Conservation (phyloP, 1,140 invertebrate genomes). For the Calephelis nemesis region DNA sequence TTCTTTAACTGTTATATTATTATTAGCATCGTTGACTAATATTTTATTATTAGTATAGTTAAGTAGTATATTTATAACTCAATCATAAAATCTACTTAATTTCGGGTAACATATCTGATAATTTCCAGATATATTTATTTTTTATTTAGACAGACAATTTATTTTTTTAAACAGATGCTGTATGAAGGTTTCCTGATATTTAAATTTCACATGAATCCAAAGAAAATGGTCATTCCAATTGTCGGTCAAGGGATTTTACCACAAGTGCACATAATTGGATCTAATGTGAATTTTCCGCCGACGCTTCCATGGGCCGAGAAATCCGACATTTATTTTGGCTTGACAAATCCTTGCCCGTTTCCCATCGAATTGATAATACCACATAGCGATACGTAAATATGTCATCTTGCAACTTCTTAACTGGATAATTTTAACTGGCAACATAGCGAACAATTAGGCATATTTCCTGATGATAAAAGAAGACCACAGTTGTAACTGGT, state of each 20-base stretch:
- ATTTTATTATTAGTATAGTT: too few relatives aligned
- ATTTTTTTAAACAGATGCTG: conserved; percentile 45
- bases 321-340: conserved; percentile 59
- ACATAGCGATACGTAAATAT: conserved; percentile 62
- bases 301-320: conserved; percentile 66
- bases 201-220: conserved; percentile 72
- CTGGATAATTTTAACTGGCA: too few relatives aligned
- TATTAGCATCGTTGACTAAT: too few relatives aligned
- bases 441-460: too few relatives aligned
- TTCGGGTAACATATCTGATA: too few relatives aligned
- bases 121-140: too few relatives aligned
- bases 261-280: conserved; percentile 61
- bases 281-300: conserved; percentile 40
- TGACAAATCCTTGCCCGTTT: conserved; percentile 69
- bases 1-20: too few relatives aligned
- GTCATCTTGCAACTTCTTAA: neutral
- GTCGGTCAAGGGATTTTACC: conserved; percentile 59
- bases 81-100: too few relatives aligned
- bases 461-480: too few relatives aligned
- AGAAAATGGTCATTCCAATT: conserved; percentile 60
- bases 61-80: too few relatives aligned
- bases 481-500: too few relatives aligned
- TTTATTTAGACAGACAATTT: neutral
- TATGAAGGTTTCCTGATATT: conserved; percentile 65
- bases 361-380: conserved; percentile 68